These are phyloP conservation scores for Cremastinae sp. DNA, from an alignment of 2,888 invertebrate genomes.

Conservation along the genomic window DNA sequence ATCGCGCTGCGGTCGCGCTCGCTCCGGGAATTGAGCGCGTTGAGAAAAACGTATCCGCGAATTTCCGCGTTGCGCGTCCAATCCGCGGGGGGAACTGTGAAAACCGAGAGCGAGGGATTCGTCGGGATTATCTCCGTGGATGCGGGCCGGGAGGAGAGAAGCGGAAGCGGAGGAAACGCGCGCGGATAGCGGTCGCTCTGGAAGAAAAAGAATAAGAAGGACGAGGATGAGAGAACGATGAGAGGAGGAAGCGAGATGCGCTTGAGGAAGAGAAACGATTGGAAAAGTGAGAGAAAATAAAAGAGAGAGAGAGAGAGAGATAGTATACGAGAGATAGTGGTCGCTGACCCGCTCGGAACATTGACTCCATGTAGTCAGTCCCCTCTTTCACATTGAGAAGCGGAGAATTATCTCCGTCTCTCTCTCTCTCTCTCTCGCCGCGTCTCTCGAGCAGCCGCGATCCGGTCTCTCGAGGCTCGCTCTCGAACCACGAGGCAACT, in stretches of 20 bases:
- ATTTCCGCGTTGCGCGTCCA: too few species aligned
- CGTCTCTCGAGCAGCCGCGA: not conserved
- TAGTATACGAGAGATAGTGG: constrained; percentile 17
- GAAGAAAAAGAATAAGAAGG: too few species aligned
- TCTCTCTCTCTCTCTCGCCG: constrained; percentile 19
- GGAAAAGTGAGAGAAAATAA: not conserved
- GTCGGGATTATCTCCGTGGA: too few species aligned
- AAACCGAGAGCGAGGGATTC: too few species aligned
- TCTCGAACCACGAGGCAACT: constrained; percentile 52
- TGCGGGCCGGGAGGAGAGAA: too few species aligned
- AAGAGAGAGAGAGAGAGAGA: not conserved
- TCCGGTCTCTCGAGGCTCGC: constrained; percentile 46
- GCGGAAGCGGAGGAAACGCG: too few species aligned
- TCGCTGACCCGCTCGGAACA: constrained; percentile 39
- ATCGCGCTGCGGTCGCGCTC: too few species aligned
- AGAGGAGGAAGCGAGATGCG: constrained; percentile 28
- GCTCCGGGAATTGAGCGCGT: too few species aligned
- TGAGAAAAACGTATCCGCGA: too few species aligned
- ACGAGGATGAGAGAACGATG: not conserved
- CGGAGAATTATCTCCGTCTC: constrained; percentile 42
- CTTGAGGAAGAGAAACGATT: not conserved
- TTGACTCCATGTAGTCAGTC: constrained; percentile 71
- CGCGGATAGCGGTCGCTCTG: too few species aligned
- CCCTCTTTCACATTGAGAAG: constrained; percentile 70
- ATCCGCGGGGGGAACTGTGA: too few species aligned